Evolutionary conservation across 2,888 invertebrate genomes (phyloP).

Genomic region (Caenorhabditis angaria): DNA sequence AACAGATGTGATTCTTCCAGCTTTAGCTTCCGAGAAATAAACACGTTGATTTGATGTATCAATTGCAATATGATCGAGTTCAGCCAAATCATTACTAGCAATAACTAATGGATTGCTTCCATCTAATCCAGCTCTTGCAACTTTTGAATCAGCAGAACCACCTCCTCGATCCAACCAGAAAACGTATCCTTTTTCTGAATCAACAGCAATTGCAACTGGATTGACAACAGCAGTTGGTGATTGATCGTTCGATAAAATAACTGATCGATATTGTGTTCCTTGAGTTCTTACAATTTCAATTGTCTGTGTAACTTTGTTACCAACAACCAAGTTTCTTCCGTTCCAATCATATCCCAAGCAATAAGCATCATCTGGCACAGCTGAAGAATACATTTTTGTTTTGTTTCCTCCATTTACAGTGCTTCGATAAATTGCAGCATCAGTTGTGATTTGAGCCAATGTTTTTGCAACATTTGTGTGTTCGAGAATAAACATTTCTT

Average conservation of each 20-base stretch:
- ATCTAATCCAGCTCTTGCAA: constrained; percentile 88
- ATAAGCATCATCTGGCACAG: constrained; percentile 81
- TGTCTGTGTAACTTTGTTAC: constrained; percentile 84
- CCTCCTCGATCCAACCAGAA: constrained; percentile 98
- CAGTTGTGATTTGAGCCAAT: constrained; percentile 63
- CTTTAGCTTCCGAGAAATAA: constrained; percentile 81
- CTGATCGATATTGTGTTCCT: constrained; percentile 79
- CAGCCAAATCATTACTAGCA: constrained; percentile 73
- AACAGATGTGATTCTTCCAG: constrained; percentile 72
- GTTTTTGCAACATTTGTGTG: constrained; percentile 67
- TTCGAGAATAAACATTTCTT: constrained; percentile 74
- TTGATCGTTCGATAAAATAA: constrained; percentile 89
- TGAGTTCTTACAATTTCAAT: constrained; percentile 81
- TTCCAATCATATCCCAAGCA: constrained; percentile 96
- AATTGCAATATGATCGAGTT: constrained; percentile 80
- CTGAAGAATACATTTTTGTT: constrained; percentile 53
- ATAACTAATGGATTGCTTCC: constrained; percentile 78
- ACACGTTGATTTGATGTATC: constrained; percentile 82
- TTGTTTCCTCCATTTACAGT: constrained; percentile 56
- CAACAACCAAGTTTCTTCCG: constrained; percentile 91
- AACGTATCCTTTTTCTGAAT: constrained; percentile 89
- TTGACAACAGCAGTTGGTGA: constrained; percentile 82
- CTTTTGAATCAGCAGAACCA: constrained; percentile 71
- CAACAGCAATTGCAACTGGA: constrained; percentile 87
- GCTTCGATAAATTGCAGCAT: constrained; percentile 74